Conservation (phyloP, 2,113 vertebrate genomes). For the Nothobranchius kuhntae region DNA sequence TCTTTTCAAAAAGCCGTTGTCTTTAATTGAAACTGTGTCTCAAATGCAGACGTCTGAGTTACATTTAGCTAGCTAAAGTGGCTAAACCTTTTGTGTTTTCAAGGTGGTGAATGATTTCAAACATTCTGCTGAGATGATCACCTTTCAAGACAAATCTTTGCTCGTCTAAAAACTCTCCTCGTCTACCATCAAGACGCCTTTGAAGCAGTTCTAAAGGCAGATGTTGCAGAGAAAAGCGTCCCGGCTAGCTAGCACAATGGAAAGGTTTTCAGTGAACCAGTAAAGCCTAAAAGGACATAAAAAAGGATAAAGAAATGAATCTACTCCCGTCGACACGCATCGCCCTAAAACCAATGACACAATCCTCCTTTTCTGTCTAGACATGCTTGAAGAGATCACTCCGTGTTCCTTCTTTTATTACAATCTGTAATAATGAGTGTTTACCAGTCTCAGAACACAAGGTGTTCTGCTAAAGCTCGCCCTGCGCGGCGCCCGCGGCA, state of each 20-base stretch:
- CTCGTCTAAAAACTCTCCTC: conserved; percentile 5
- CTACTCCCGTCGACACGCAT: neutral
- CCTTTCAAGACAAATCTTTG: conserved; percentile 15
- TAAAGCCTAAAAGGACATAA: neutral
- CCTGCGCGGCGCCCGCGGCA: conserved; percentile 23
- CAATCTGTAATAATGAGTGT: conserved; percentile 20
- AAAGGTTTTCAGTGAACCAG: neutral
- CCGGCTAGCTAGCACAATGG: neutral
- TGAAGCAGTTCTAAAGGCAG: conserved; percentile 19
- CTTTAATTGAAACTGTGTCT: neutral
- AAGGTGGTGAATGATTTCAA: conserved; percentile 11
- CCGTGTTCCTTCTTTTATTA: conserved; percentile 9
- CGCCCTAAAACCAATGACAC: conserved; percentile 16
- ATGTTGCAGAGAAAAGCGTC: conserved; percentile 1
- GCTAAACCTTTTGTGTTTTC: conserved; percentile 2
- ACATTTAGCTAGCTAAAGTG: conserved; percentile 1
- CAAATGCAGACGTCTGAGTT: neutral
- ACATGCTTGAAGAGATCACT: conserved; percentile 3
- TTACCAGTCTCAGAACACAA: conserved; percentile 24
- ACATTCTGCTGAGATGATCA: neutral
- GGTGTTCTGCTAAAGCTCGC: conserved; percentile 20
- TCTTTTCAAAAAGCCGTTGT: too few relatives aligned
- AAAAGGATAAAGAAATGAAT: neutral
- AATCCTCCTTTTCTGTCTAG: neutral
- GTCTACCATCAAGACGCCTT: neutral